A percentile compares a stretch with the other conserved stretches of the same genome.
These are phyloP conservation scores for Cyclopterus lumpus DNA, from an alignment of 2,797 vertebrate species.

Conservation along the genomic window DNA sequence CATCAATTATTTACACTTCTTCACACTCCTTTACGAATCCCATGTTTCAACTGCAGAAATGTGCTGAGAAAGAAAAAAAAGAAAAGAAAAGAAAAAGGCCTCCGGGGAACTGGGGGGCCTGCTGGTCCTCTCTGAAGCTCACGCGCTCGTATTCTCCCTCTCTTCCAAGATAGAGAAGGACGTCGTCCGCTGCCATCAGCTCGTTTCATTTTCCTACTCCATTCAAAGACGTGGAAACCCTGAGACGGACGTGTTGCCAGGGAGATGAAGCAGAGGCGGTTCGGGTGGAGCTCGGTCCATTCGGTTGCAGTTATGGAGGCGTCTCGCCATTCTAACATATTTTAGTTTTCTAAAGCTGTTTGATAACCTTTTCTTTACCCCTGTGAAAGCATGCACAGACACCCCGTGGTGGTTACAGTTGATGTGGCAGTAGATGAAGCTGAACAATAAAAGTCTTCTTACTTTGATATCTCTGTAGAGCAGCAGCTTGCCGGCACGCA, in stretches of 20 bases:
- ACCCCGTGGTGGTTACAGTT: neutral
- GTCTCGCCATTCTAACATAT: slow-evolving; percentile 6
- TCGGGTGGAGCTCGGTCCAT: slow-evolving; percentile 6
- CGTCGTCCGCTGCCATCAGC: slow-evolving; percentile 28
- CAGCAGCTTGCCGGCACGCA: slow-evolving; percentile 88
- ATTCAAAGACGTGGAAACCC: slow-evolving; percentile 38
- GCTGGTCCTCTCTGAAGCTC: slow-evolving; percentile 36
- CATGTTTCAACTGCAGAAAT: slow-evolving; percentile 71
- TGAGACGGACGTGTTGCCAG: slow-evolving; percentile 22
- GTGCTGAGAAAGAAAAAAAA: slow-evolving; percentile 42
- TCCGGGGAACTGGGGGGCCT: slow-evolving; percentile 43
- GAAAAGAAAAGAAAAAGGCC: slow-evolving; percentile 44
- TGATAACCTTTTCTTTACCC: slow-evolving; percentile 30
- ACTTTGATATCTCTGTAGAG: slow-evolving; percentile 96
- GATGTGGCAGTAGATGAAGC: slow-evolving; percentile 31
- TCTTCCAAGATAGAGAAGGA: slow-evolving; percentile 11
- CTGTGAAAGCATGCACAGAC: neutral
- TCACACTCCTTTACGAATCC: slow-evolving; percentile 74
- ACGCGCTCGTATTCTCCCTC: slow-evolving; percentile 2
- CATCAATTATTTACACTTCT: slow-evolving; percentile 83
- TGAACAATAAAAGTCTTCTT: slow-evolving; percentile 45
- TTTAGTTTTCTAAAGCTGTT: slow-evolving; percentile 14
- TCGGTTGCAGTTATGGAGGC: slow-evolving; percentile 1
- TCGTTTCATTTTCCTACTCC: slow-evolving; percentile 33
- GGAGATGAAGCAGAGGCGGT: slow-evolving; percentile 19